Evolutionary conservation across 1,140 invertebrate genomes (phyloP).

Genomic region (Onthophagus taurus): DNA sequence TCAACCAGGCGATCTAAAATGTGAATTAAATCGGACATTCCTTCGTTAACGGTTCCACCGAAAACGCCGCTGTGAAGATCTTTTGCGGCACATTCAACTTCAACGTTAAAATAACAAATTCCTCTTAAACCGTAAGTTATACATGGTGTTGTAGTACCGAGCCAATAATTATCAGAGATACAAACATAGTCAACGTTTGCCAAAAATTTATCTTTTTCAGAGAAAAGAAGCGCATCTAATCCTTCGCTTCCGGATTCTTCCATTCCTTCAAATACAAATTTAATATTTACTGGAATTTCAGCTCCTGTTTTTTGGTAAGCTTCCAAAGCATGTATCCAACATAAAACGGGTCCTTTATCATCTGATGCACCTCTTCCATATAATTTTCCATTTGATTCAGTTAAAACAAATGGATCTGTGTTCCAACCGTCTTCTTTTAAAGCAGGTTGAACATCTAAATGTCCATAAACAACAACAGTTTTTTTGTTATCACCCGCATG

Average conservation of each 20-base stretch:
- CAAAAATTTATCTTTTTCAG: slow-evolving; percentile 70
- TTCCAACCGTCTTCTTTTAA: slow-evolving; percentile 88
- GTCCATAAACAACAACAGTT: slow-evolving; percentile 92
- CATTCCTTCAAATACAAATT: slow-evolving; percentile 98
- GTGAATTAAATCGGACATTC: slow-evolving; percentile 80
- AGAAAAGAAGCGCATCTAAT: slow-evolving; percentile 74
- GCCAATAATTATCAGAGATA: slow-evolving; percentile 99
- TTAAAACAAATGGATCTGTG: slow-evolving; percentile 86
- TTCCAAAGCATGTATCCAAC: slow-evolving; percentile 91
- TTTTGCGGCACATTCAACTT: slow-evolving; percentile 80
- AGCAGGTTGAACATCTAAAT: slow-evolving; percentile 97
- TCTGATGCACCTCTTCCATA: slow-evolving; percentile 84
- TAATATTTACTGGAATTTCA: slow-evolving; percentile 84
- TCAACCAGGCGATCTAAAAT: slow-evolving; percentile 76
- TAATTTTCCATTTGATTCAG: slow-evolving; percentile 82
- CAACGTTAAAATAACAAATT: slow-evolving; percentile 84
- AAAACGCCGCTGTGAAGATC: slow-evolving; percentile 94
- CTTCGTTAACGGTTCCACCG: slow-evolving; percentile 85
- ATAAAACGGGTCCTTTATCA: slow-evolving; percentile 88
- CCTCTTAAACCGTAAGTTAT: slow-evolving; percentile 94
- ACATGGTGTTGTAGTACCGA: slow-evolving; percentile 93
- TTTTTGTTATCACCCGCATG: slow-evolving; percentile 81
- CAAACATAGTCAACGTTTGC: slow-evolving; percentile 86
- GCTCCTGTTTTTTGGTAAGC: slow-evolving; percentile 65
- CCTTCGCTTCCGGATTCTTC: slow-evolving; percentile 96